phyloP scores from a whole-genome alignment of 37 sponge, comb jelly and placozoan genomes.

The Tethya wilhelma region DNA sequence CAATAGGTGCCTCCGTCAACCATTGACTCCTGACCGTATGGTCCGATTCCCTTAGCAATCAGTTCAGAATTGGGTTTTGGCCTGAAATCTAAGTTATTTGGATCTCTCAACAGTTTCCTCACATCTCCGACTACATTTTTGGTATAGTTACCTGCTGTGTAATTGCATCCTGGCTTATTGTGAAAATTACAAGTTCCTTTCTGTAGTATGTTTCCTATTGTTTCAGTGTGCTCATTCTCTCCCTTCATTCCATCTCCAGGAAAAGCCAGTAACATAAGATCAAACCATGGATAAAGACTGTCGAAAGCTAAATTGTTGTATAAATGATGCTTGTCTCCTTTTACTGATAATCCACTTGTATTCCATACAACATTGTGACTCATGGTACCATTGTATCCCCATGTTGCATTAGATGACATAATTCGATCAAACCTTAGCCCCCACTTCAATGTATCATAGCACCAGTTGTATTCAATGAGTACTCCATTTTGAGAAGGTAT shows the following conservation, averaged over 20 bases:
- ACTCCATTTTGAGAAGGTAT: conserved; percentile 21
- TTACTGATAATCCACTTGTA: conserved; percentile 17
- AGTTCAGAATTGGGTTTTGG: conserved; percentile 12
- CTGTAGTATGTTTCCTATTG: conserved; percentile 8
- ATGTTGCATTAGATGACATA: background rate
- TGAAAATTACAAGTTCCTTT: conserved; percentile 5
- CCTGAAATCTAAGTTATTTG: conserved; percentile 27
- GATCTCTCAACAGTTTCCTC: conserved; percentile 15
- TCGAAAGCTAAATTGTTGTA: conserved; percentile 36
- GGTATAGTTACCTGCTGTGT: conserved; percentile 12
- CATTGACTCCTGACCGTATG: too few relatives aligned
- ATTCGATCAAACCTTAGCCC: conserved; percentile 17
- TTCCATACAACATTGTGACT: conserved; percentile 21
- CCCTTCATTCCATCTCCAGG: conserved; percentile 28
- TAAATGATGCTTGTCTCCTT: conserved; percentile 31
- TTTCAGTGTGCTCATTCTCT: conserved; percentile 19
- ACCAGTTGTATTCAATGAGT: conserved; percentile 13
- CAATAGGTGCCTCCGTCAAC: too few relatives aligned
- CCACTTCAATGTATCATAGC: conserved; percentile 27
- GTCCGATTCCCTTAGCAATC: background rate
- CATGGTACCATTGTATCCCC: conserved; percentile 37
- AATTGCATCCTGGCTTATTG: background rate
- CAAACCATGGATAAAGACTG: background rate
- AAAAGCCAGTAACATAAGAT: conserved; percentile 9
- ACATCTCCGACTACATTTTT: conserved; percentile 25